phyloP scores from a whole-genome alignment of 2,797 vertebrate species.

The Sebastes wilsoni region DNA sequence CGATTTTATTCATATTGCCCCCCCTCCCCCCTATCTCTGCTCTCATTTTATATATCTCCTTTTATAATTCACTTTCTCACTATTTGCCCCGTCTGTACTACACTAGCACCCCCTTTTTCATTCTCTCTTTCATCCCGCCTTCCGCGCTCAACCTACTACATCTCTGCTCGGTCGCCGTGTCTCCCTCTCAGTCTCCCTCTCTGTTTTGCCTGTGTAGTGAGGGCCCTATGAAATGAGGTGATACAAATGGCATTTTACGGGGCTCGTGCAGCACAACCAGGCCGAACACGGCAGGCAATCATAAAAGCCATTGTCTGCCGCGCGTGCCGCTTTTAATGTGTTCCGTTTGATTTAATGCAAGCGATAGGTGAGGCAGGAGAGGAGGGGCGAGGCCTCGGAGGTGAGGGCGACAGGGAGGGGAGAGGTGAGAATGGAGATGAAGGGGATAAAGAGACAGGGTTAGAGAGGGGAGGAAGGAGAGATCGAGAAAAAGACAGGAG shows the following conservation, averaged over 20 bases:
- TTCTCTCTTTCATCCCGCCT: conserved; percentile 34
- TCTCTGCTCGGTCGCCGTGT: conserved; percentile 37
- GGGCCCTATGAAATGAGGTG: conserved; percentile 85
- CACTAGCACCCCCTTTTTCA: conserved; percentile 20
- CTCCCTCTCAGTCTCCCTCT: conserved; percentile 66
- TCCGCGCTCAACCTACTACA: conserved; percentile 37
- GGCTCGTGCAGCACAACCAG: conserved; percentile 78
- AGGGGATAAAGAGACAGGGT: conserved; percentile 53
- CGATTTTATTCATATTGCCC: conserved; percentile 14
- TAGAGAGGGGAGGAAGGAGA: conserved; percentile 1
- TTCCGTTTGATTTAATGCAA: conserved; percentile 87
- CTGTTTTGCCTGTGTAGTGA: conserved; percentile 63
- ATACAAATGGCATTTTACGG: conserved; percentile 89
- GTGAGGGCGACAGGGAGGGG: conserved; percentile 68
- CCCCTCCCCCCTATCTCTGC: background rate
- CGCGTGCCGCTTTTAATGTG: conserved; percentile 85
- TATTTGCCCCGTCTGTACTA: conserved; percentile 18
- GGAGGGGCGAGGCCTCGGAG: conserved; percentile 48
- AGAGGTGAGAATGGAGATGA: conserved; percentile 51
- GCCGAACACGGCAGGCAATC: conserved; percentile 83
- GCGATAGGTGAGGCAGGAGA: conserved; percentile 80
- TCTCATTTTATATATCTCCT: conserved; percentile 26
- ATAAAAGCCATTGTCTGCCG: conserved; percentile 87
- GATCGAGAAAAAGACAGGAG: conserved; percentile 21
- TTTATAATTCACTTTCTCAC: conserved; percentile 11